phyloP scores from a whole-genome alignment of 1,140 invertebrate species.

The Drosophila subpulchrella region DNA sequence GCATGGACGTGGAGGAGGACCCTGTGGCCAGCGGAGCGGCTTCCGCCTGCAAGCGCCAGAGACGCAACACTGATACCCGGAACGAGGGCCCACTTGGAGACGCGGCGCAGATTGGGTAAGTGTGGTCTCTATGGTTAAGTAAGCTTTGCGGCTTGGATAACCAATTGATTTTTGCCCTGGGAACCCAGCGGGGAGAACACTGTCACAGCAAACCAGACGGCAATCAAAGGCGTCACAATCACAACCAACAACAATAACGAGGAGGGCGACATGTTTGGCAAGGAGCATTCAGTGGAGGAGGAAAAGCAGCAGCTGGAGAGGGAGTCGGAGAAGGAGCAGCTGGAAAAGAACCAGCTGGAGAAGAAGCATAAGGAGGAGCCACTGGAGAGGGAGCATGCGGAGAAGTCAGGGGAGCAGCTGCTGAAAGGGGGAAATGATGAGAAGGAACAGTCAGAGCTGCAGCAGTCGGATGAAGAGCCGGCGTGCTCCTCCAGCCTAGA shows the following conservation, averaged over 20 bases:
- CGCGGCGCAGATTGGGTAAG: constrained; percentile 23
- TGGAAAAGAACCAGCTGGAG: background rate
- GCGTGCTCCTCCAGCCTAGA: constrained; percentile 2
- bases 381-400: background rate
- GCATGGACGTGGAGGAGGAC: constrained; percentile 50
- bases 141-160: constrained; percentile 25
- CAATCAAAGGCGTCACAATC: background rate
- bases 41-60: constrained; percentile 54
- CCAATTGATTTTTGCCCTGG: constrained; percentile 34
- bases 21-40: constrained; percentile 3
- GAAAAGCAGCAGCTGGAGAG: background rate
- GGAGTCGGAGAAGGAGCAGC: background rate
- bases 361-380: background rate
- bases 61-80: constrained; percentile 35
- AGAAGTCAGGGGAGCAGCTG: background rate
- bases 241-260: constrained; percentile 26
- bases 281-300: background rate
- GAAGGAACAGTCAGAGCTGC: background rate
- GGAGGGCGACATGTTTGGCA: constrained; percentile 4
- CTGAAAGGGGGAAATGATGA: background rate
- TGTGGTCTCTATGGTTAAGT: constrained; percentile 12
- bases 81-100: background rate
- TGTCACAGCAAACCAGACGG: background rate
- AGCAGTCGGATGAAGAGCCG: background rate
- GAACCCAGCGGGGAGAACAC: constrained; percentile 13